Base-by-base conservation (phyloP, 2,113 vertebrate species). In the Cynocephalus volans region DNA sequence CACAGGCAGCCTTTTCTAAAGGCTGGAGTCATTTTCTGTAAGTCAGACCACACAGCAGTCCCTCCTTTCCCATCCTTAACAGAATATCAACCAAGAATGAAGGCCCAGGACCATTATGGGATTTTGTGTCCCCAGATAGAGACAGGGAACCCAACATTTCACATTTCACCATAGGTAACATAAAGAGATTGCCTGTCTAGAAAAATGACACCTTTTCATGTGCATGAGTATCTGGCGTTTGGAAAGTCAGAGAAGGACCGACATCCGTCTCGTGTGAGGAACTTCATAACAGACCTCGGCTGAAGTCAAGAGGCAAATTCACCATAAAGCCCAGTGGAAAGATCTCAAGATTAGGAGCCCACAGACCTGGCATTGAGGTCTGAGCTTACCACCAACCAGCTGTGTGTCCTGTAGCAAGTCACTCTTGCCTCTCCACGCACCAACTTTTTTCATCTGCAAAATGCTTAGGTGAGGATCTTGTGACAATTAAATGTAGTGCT, bases 261-360 rank as follows among this genome's bases (percentile, higher is more conserved):
- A 6, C 3, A 8, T 64, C 5, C 12, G 12, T 48, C 6, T 50
- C 11, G n/a, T 5, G 28, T 0, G 1, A 17, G 17, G 41, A 18
- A 5, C 3, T 62, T 45, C 13, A 1, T 24, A 56, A 50, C 12
- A 73, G 26, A 76, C 19, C 4, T 1, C 1, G 18, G 64, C n/a
- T 80, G 2, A 93, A 85, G 50, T 52, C 18, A 93, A 24, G 56
- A n/a, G 24, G 23, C 4, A 3, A 26, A 3, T 52, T 17, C 9
- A 18, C 54, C 54, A 6, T 15, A 3, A 5, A 62, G 60, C 5
- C 28, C 18, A 13, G 5, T 11, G 28, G 2, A 6, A 52, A 64
- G 52, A 80, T 17, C n/a, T 70, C 17, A 21, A 58, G 4, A 23
- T 19, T 52, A 31, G 50, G 56, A 58, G 26, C 14, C 12, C 17